Percentiles rank a stretch among this genome's conserved stretches.
phyloP scores from a whole-genome alignment of 1,140 invertebrate species.

The Dinothrombium tinctorium region DNA sequence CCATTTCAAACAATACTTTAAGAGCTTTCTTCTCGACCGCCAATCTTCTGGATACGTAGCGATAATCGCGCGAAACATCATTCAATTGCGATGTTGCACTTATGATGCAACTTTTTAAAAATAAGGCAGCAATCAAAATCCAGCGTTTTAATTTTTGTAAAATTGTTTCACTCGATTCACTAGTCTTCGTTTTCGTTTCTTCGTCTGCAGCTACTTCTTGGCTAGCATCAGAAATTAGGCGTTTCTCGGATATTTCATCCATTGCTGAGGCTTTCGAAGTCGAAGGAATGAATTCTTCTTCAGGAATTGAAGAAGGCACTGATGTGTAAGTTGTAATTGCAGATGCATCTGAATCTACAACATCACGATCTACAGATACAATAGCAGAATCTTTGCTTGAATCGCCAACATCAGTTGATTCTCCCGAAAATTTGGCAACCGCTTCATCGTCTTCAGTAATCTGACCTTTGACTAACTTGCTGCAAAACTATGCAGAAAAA shows the following conservation, averaged over 20 bases:
- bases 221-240: background rate
- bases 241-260: background rate
- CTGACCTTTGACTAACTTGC: slow-evolving; percentile 9
- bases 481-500: slow-evolving; percentile 8
- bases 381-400: slow-evolving; percentile 17
- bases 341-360: background rate
- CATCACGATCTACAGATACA: slow-evolving; percentile 15
- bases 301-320: background rate
- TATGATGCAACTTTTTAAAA: slow-evolving; percentile 56
- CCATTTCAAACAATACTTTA: slow-evolving; percentile 28
- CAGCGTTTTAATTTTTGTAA: slow-evolving; percentile 19
- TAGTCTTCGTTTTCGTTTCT: background rate
- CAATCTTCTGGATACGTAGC: slow-evolving; percentile 52
- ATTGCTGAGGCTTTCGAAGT: background rate
- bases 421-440: slow-evolving; percentile 16
- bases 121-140: slow-evolving; percentile 35
- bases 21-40: slow-evolving; percentile 44
- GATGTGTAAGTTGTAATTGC: background rate
- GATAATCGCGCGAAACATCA: slow-evolving; percentile 66
- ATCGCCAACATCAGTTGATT: slow-evolving; percentile 15
- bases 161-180: slow-evolving; percentile 13
- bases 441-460: slow-evolving; percentile 24
- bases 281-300: background rate
- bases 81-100: slow-evolving; percentile 68
- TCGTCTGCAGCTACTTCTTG: slow-evolving; percentile 1